These are phyloP conservation scores for Trilocha varians DNA, from an alignment of 2,888 invertebrate genomes.

Conservation along the genomic window DNA sequence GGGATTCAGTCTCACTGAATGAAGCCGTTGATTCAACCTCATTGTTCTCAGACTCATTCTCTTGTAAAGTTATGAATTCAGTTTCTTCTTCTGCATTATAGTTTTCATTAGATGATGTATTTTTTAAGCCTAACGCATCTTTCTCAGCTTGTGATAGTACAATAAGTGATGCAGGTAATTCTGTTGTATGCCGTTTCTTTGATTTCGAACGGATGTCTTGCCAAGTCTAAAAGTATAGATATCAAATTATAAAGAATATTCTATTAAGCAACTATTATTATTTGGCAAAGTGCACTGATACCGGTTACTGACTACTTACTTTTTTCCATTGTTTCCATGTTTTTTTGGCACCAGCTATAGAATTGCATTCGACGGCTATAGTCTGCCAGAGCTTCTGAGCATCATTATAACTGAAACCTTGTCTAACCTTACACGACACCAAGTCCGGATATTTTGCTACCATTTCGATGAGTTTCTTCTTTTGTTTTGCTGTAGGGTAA, in stretches of 20 bases:
- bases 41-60: conserved; percentile 30
- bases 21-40: conserved; percentile 27
- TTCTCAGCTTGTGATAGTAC: conserved; percentile 40
- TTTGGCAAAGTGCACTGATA: no score
- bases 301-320: conserved; percentile 25
- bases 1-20: conserved; percentile 42
- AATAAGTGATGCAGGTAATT: conserved; percentile 28
- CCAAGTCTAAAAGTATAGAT: conserved; percentile 65
- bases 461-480: conserved; percentile 51
- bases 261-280: no score
- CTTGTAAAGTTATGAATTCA: conserved; percentile 37
- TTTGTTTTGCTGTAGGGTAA: conserved; percentile 47
- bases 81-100: conserved; percentile 26
- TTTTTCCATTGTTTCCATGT: conserved; percentile 64
- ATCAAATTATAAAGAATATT: no score
- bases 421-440: conserved; percentile 42
- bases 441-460: conserved; percentile 51
- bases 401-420: conserved; percentile 44
- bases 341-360: conserved; percentile 53
- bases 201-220: conserved; percentile 54
- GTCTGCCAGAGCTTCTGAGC: conserved; percentile 50
- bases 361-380: conserved; percentile 53
- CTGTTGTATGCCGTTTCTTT: conserved; percentile 37
- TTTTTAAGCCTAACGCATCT: conserved; percentile 45
- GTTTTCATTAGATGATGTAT: conserved; percentile 27